A percentile compares a stretch with the other conserved stretches of the same genome.
Evolutionary conservation across 1,140 invertebrate species (phyloP).

Genomic region (Argopecten irradians): DNA sequence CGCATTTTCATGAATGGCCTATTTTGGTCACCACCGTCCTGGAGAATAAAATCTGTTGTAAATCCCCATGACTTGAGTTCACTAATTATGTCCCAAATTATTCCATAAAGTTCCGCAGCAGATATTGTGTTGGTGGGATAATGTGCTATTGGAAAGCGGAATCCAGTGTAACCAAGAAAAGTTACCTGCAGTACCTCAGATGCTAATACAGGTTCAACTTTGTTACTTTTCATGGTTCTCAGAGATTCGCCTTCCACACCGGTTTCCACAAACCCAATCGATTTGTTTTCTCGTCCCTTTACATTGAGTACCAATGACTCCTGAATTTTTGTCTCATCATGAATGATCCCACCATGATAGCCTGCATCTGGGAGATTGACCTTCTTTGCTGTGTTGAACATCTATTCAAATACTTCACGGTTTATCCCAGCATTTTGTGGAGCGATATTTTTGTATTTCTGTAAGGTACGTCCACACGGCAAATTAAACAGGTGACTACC

Average conservation of each 20-base stretch:
- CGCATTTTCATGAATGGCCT: constrained; percentile 33
- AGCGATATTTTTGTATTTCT: constrained; percentile 32
- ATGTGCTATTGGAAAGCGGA: constrained; percentile 31
- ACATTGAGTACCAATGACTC: constrained; percentile 40
- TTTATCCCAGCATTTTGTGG: constrained; percentile 39
- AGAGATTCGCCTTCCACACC: constrained; percentile 33
- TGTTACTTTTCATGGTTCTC: constrained; percentile 37
- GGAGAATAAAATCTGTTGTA: constrained; percentile 30
- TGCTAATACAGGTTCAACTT: constrained; percentile 34
- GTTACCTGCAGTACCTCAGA: constrained; percentile 45
- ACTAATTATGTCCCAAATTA: constrained; percentile 30
- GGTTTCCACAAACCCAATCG: constrained; percentile 41
- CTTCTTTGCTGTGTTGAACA: constrained; percentile 36
- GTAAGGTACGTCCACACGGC: constrained; percentile 27
- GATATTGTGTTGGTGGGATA: constrained; percentile 22
- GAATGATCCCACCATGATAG: constrained; percentile 34
- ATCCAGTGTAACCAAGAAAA: constrained; percentile 36
- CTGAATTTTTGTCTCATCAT: constrained; percentile 45
- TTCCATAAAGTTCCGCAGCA: constrained; percentile 17
- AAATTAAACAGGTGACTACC: constrained; percentile 36
- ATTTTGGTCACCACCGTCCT: constrained; percentile 37
- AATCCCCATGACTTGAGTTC: constrained; percentile 26
- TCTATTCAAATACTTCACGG: constrained; percentile 32
- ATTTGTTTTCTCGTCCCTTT: constrained; percentile 26
- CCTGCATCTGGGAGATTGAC: constrained; percentile 8